These are phyloP conservation scores for Xerus inauris DNA, from an alignment of 2,113 vertebrate species.

Conservation along the genomic window DNA sequence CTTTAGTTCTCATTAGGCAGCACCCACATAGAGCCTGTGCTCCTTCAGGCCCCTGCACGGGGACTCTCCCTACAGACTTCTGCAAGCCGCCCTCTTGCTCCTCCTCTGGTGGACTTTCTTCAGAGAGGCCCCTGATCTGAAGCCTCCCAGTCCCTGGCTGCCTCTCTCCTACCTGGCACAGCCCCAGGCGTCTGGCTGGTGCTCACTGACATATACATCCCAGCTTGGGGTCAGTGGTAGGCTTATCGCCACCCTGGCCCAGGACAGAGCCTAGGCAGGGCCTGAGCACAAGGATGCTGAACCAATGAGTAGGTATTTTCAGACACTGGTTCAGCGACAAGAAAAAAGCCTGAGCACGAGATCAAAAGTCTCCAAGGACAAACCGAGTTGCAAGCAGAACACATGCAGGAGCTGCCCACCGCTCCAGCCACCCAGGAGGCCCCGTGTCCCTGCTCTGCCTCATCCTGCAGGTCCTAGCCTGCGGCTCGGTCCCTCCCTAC, in stretches of 20 bases:
- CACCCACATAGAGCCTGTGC: neutral
- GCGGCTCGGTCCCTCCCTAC: neutral
- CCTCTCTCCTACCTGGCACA: rapidly evolving
- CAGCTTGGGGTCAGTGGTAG: no score
- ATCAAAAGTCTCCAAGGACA: neutral
- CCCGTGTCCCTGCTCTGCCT: neutral
- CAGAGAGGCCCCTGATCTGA: neutral
- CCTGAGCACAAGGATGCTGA: neutral
- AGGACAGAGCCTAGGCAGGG: neutral
- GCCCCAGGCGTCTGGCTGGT: neutral
- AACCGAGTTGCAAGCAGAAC: rapidly evolving
- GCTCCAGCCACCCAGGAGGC: neutral
- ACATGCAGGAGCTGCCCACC: no score
- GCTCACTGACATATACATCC: rapidly evolving
- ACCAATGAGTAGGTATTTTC: neutral
- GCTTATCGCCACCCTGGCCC: rapidly evolving
- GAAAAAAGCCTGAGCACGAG: neutral
- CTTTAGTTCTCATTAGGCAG: rapidly evolving
- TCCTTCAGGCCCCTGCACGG: no score
- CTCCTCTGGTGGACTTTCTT: neutral
- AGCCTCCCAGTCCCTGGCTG: neutral
- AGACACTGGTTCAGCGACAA: neutral
- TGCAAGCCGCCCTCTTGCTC: rapidly evolving
- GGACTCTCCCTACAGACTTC: neutral
- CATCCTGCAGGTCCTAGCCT: rapidly evolving